These are phyloP conservation scores for Andricus grossulariae DNA, from an alignment of 1,140 invertebrate species.

Conservation along the genomic window DNA sequence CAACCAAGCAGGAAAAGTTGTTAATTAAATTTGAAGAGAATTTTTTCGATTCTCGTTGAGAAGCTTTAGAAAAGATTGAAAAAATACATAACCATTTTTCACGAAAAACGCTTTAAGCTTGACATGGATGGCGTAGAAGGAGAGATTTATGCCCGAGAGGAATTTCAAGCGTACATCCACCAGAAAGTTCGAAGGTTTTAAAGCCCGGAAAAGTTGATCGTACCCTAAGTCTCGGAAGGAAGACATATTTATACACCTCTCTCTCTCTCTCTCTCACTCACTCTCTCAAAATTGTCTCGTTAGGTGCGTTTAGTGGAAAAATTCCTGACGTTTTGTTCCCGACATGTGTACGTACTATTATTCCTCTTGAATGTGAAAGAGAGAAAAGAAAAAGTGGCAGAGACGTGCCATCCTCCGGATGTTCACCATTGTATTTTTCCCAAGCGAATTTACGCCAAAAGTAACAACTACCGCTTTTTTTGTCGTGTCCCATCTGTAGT, in stretches of 20 bases:
- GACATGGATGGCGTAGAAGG: background rate
- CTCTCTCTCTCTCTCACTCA: background rate
- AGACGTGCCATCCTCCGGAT: constrained; percentile 18
- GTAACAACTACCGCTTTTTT: constrained; percentile 20
- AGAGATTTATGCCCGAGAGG: constrained; percentile 18
- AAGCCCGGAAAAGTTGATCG: constrained; percentile 18
- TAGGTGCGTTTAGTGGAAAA: constrained; percentile 14
- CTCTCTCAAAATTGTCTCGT: constrained; percentile 11
- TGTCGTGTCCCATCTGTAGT: constrained; percentile 21
- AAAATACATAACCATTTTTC: constrained; percentile 27
- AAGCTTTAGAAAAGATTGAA: constrained; percentile 4
- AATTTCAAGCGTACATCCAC: constrained; percentile 13
- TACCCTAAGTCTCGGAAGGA: background rate
- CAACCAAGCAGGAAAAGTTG: background rate
- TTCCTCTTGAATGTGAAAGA: constrained; percentile 16
- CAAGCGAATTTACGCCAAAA: constrained; percentile 28
- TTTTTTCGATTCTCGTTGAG: background rate
- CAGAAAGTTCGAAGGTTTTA: constrained; percentile 22
- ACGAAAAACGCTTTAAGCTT: constrained; percentile 13
- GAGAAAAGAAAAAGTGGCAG: constrained; percentile 22
- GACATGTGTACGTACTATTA: constrained; percentile 12
- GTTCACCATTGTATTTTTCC: constrained; percentile 7
- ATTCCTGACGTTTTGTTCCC: constrained; percentile 10
- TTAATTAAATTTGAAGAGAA: constrained; percentile 21
- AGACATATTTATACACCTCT: constrained; percentile 18